Conservation (phyloP, 2,888 invertebrate species). For the Ectemnius lituratus region DNA sequence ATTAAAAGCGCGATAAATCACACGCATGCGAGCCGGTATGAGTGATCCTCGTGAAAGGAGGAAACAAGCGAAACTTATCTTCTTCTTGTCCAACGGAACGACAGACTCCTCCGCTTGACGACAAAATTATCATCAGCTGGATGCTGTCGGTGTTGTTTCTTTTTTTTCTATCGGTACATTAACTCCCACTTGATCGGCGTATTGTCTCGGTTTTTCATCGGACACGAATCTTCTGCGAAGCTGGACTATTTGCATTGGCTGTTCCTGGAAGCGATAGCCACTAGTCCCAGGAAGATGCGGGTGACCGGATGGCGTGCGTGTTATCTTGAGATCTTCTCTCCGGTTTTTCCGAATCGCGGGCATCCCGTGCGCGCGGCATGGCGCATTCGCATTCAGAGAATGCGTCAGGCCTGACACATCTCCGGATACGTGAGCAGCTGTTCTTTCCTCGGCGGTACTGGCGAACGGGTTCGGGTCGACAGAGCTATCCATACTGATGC, state of each 20-base stretch:
- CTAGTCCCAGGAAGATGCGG: slow-evolving; percentile 4
- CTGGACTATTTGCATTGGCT: slow-evolving; percentile 5
- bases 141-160: too few species aligned
- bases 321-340: background rate
- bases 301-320: background rate
- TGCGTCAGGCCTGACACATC: background rate
- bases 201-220: too few species aligned
- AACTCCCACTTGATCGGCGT: too few species aligned
- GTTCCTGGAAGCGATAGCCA: slow-evolving; percentile 1
- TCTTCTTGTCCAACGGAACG: slow-evolving; percentile 2
- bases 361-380: background rate
- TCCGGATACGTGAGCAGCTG: slow-evolving; percentile 6
- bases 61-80: background rate
- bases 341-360: background rate
- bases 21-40: slow-evolving; percentile 5
- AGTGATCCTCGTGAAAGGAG: background rate
- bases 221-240: too few species aligned
- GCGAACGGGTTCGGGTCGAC: slow-evolving; percentile 4
- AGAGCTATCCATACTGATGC: background rate
- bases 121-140: too few species aligned
- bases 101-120: too few species aligned
- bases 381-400: slow-evolving; percentile 5
- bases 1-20: slow-evolving; percentile 4
- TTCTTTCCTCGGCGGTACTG: background rate
- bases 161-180: too few species aligned